These are phyloP conservation scores for Galbula dea DNA, from an alignment of 2,113 vertebrate species.

Conservation along the genomic window DNA sequence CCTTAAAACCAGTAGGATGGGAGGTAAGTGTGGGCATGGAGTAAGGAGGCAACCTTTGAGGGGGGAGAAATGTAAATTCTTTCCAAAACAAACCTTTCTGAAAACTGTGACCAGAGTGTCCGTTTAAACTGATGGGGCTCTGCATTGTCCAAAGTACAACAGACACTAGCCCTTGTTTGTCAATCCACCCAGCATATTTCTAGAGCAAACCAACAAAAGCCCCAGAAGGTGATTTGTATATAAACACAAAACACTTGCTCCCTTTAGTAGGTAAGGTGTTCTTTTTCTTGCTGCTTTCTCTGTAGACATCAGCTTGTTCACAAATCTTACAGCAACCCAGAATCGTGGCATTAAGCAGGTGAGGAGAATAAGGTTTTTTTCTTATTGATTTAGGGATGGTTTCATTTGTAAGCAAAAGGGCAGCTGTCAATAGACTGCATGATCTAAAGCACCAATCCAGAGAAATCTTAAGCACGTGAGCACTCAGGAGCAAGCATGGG, in stretches of 20 bases:
- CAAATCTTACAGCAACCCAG: slow-evolving; percentile 4
- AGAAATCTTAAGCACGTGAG: slow-evolving; percentile 21
- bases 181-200: not conserved
- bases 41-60: too few relatives aligned
- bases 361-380: slow-evolving; percentile 7
- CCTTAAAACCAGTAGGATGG: not conserved
- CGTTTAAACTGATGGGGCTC: not conserved
- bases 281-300: slow-evolving; percentile 30
- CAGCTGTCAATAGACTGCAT: slow-evolving; percentile 51
- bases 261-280: not conserved
- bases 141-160: not conserved
- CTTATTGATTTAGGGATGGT: slow-evolving; percentile 52
- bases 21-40: not conserved
- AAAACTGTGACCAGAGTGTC: not conserved
- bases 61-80: not conserved
- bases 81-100: not conserved
- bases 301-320: slow-evolving; percentile 23
- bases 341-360: slow-evolving; percentile 48
- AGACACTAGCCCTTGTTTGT: not conserved
- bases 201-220: not conserved
- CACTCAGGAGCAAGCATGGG: not conserved
- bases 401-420: slow-evolving; percentile 66
- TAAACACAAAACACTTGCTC: not conserved
- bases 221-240: not conserved
- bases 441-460: slow-evolving; percentile 35